These are phyloP conservation scores for Drosophila ohnishii DNA, from an alignment of 1,140 invertebrate species.

Conservation along the genomic window DNA sequence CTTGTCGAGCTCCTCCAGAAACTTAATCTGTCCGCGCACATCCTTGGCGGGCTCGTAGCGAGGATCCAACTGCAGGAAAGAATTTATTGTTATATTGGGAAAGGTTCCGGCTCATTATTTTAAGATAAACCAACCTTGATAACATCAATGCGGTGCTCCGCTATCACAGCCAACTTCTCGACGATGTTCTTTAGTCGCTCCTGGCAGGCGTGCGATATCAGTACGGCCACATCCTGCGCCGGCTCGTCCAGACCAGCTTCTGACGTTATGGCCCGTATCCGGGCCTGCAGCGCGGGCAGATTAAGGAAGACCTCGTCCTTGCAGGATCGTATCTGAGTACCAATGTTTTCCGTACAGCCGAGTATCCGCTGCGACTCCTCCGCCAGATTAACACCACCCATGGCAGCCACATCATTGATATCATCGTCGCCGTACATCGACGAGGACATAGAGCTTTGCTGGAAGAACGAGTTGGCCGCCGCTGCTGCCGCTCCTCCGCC, in stretches of 20 bases:
- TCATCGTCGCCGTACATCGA: slow-evolving; percentile 92
- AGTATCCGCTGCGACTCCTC: slow-evolving; percentile 98
- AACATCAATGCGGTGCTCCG: slow-evolving; percentile 96
- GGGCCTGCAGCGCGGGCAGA: slow-evolving; percentile 89
- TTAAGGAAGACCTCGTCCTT: slow-evolving; percentile 97
- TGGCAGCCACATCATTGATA: slow-evolving; percentile 99
- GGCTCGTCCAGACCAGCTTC: slow-evolving; percentile 94
- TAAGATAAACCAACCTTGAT: slow-evolving; percentile 86
- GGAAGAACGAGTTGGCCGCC: slow-evolving; percentile 77
- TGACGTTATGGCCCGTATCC: slow-evolving; percentile 89
- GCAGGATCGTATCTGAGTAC: slow-evolving; percentile 97
- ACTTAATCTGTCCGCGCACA: slow-evolving; percentile 96
- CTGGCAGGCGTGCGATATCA: slow-evolving; percentile 97
- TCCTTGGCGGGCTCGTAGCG: slow-evolving; percentile 96
- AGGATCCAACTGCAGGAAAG: slow-evolving; percentile 87
- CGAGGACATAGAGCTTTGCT: slow-evolving; percentile 81
- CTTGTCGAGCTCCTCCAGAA: slow-evolving; percentile 97
- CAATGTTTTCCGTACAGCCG: slow-evolving; percentile 96
- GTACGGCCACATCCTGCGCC: slow-evolving; percentile 92
- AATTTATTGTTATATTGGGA: background rate
- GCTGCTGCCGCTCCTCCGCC: slow-evolving; percentile 45
- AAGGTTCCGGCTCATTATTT: too few relatives aligned
- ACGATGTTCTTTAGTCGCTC: slow-evolving; percentile 95
- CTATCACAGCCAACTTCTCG: slow-evolving; percentile 96
- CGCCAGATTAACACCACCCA: slow-evolving; percentile 99